Percentiles rank a stretch among this genome's conserved stretches.
Conservation (phyloP, 2,113 vertebrate genomes). For the Ascaphus truei region DNA sequence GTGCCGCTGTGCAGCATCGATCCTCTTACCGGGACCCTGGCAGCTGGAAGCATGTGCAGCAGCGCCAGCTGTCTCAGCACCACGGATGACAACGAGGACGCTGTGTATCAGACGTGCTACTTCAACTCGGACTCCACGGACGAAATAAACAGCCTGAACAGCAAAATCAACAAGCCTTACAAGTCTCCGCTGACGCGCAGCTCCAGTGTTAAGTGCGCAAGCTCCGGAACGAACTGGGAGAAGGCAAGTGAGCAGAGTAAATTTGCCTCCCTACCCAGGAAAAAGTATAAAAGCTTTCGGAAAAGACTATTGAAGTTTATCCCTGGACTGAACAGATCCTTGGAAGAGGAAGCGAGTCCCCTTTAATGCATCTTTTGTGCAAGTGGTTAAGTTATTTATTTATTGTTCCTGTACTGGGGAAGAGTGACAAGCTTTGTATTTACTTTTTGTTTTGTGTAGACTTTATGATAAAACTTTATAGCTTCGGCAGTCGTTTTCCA, state of each 20-base stretch:
- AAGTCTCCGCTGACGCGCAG: conserved; percentile 66
- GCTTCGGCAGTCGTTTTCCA: conserved; percentile 9
- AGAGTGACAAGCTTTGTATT: conserved; percentile 18
- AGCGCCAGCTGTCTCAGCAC: conserved; percentile 68
- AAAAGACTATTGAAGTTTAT: conserved; percentile 87
- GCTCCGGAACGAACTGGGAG: conserved; percentile 52
- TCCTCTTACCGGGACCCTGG: conserved; percentile 63
- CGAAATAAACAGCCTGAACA: conserved; percentile 36
- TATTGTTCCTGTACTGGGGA: conserved; percentile 9
- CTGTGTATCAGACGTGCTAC: conserved; percentile 87
- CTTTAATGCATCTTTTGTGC: conserved; percentile 58
- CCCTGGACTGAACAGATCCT: conserved; percentile 85
- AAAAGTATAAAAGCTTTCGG: conserved; percentile 86
- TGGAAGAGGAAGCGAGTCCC: conserved; percentile 96
- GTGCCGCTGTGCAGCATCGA: conserved; percentile 58
- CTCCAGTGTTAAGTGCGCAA: conserved; percentile 76
- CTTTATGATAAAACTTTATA: conserved; percentile 16
- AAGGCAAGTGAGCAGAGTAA: conserved; percentile 47
- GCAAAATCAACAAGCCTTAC: conserved; percentile 48
- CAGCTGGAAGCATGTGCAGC: conserved; percentile 59
- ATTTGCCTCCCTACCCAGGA: conserved; percentile 65
- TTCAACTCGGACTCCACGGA: conserved; percentile 51
- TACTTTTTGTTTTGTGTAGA: conserved; percentile 24
- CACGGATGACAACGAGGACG: conserved; percentile 66
- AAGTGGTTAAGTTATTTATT: conserved; percentile 37